phyloP scores from a whole-genome alignment of 2,113 vertebrate genomes.

The Bufo bufo region DNA sequence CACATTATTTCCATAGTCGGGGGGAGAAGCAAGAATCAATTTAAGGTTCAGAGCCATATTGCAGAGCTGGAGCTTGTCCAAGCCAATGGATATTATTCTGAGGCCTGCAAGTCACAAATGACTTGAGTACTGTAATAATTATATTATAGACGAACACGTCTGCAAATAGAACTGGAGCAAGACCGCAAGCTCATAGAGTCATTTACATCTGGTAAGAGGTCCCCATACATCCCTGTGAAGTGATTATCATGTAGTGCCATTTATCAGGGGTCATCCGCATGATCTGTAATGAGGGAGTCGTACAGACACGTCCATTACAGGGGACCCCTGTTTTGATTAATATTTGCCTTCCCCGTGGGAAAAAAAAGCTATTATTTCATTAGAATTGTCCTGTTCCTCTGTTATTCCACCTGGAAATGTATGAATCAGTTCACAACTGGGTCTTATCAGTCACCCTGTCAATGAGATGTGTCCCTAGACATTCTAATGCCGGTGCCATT shows the following conservation, averaged over 20 bases:
- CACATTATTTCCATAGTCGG: conserved; percentile 50
- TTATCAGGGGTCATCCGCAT: conserved; percentile 16
- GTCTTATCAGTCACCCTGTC: no score
- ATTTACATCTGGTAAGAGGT: conserved; percentile 62
- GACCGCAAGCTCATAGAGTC: conserved; percentile 62
- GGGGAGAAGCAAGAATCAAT: conserved; percentile 67
- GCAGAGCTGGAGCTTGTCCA: conserved; percentile 67
- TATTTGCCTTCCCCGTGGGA: no score
- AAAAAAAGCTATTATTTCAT: no score
- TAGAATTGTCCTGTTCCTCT: not conserved
- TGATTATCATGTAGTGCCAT: conserved; percentile 27
- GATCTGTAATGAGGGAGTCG: not conserved
- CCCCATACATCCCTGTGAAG: conserved; percentile 46
- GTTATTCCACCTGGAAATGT: not conserved
- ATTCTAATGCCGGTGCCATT: no score
- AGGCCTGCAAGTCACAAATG: conserved; percentile 65
- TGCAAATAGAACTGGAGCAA: conserved; percentile 63
- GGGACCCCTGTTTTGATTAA: no score
- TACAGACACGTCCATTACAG: not conserved
- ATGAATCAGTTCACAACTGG: not conserved
- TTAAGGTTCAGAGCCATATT: conserved; percentile 65
- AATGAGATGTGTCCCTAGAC: no score
- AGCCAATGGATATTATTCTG: conserved; percentile 68
- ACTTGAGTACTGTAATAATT: conserved; percentile 68
- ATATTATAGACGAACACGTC: conserved; percentile 67